These are phyloP conservation scores for Epiblema foenella DNA, from an alignment of 2,888 invertebrate species.

Conservation along the genomic window DNA sequence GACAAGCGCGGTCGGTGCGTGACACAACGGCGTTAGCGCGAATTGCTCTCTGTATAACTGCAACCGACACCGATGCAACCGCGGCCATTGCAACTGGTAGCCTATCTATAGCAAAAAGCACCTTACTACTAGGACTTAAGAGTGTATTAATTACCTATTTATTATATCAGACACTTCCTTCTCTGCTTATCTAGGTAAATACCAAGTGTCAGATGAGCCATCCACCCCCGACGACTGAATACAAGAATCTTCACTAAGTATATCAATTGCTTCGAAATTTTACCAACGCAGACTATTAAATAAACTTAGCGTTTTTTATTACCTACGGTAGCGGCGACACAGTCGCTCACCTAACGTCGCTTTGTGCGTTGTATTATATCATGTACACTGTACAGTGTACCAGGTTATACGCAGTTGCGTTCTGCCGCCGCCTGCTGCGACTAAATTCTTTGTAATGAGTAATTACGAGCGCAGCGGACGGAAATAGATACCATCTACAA, in stretches of 20 bases:
- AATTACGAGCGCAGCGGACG: slow-evolving; percentile 72
- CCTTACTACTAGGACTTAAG: not conserved
- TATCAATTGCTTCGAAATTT: too few species aligned
- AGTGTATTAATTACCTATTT: not conserved
- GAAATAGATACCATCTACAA: slow-evolving; percentile 75
- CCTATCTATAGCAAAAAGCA: not conserved
- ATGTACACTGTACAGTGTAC: not conserved
- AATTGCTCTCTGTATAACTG: slow-evolving; percentile 24
- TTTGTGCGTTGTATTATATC: too few species aligned
- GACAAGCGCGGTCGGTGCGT: slow-evolving; percentile 64
- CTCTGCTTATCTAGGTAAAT: not conserved
- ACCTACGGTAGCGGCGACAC: not conserved
- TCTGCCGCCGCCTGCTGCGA: slow-evolving; percentile 54
- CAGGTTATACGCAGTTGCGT: not conserved
- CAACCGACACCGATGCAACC: slow-evolving; percentile 35
- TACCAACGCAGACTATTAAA: not conserved
- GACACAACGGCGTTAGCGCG: slow-evolving; percentile 69
- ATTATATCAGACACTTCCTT: not conserved
- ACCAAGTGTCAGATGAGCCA: not conserved
- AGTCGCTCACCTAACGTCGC: too few species aligned
- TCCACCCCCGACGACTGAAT: not conserved
- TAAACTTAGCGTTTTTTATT: not conserved
- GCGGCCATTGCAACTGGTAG: slow-evolving; percentile 1
- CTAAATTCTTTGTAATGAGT: slow-evolving; percentile 75
- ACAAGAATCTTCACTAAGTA: too few species aligned